Percentiles rank a stretch among this genome's conserved stretches.
phyloP scores from a whole-genome alignment of 37 sponge, comb jelly and placozoan species.

The Theonella swinhoei region DNA sequence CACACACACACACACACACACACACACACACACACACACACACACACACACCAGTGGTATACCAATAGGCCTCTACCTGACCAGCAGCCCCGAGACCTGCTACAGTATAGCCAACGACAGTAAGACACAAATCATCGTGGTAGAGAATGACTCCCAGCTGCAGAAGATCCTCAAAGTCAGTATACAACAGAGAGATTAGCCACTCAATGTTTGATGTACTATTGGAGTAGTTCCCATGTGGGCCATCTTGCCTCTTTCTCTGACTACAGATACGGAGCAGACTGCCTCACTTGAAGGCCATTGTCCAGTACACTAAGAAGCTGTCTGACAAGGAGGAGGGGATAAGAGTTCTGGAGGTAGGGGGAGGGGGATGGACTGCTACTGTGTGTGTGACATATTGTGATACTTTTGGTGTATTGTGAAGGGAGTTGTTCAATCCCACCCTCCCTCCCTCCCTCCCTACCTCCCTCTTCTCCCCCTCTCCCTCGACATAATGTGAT shows the following conservation, averaged over 20 bases:
- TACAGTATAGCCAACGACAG: constrained; percentile 49
- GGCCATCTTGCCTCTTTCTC: not conserved
- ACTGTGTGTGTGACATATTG: too few species aligned
- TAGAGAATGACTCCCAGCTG: constrained; percentile 77
- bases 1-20: constrained; percentile 15
- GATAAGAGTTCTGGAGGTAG: too few species aligned
- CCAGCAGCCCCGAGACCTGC: constrained; percentile 69
- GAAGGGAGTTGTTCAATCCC: not conserved
- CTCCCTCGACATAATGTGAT: not conserved
- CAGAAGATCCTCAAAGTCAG: constrained; percentile 75
- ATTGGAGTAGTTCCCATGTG: not conserved
- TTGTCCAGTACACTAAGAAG: constrained; percentile 74
- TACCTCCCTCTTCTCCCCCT: not conserved
- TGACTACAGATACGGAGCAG: not conserved
- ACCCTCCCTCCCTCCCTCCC: not conserved
- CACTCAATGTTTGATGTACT: too few species aligned
- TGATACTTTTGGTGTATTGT: too few species aligned
- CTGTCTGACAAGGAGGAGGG: constrained; percentile 20
- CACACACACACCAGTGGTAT: constrained; percentile 48
- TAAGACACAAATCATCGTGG: constrained; percentile 80
- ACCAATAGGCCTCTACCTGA: constrained; percentile 74
- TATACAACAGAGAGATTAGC: too few species aligned
- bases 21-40: not conserved
- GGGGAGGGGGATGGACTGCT: too few species aligned
- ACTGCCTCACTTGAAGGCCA: constrained; percentile 83